phyloP scores from a whole-genome alignment of 1,140 invertebrate species.

The Drepana arcuata region DNA sequence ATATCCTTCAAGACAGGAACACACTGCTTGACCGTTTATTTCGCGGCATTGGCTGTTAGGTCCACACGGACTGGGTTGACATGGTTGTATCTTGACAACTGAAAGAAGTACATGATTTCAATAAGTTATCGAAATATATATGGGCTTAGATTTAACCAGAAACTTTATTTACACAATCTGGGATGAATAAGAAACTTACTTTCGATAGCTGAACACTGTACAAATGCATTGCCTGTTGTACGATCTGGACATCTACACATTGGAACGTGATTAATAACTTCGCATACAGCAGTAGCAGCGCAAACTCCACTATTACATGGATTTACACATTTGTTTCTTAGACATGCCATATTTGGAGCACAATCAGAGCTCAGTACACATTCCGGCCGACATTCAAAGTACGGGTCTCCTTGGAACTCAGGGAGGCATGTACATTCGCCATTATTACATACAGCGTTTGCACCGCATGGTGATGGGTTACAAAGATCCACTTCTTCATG shows the following conservation, averaged over 20 bases:
- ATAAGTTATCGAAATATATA: no score
- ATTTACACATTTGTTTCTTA: slow-evolving; percentile 75
- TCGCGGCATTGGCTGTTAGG: slow-evolving; percentile 80
- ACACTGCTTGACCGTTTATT: slow-evolving; percentile 78
- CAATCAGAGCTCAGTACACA: slow-evolving; percentile 77
- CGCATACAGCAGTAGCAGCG: slow-evolving; percentile 80
- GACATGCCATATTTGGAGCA: slow-evolving; percentile 73
- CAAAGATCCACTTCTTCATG: slow-evolving; percentile 74
- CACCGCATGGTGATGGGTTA: slow-evolving; percentile 80
- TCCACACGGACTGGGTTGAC: slow-evolving; percentile 75
- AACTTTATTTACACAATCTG: no score
- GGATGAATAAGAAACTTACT: slow-evolving; percentile 62
- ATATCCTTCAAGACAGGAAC: slow-evolving; percentile 81
- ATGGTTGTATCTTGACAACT: slow-evolving; percentile 63
- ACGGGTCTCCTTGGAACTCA: slow-evolving; percentile 75
- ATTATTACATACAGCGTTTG: slow-evolving; percentile 78
- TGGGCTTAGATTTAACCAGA: no score
- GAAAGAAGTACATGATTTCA: no score
- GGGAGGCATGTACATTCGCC: slow-evolving; percentile 77
- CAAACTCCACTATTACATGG: slow-evolving; percentile 76
- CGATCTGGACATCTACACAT: slow-evolving; percentile 78
- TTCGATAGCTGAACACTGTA: slow-evolving; percentile 73
- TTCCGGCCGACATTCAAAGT: slow-evolving; percentile 75
- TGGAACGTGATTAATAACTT: slow-evolving; percentile 77
- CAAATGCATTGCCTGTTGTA: slow-evolving; percentile 82